Conservation (phyloP, 2,113 vertebrate species). For the Coryphaenoides rupestris region DNA sequence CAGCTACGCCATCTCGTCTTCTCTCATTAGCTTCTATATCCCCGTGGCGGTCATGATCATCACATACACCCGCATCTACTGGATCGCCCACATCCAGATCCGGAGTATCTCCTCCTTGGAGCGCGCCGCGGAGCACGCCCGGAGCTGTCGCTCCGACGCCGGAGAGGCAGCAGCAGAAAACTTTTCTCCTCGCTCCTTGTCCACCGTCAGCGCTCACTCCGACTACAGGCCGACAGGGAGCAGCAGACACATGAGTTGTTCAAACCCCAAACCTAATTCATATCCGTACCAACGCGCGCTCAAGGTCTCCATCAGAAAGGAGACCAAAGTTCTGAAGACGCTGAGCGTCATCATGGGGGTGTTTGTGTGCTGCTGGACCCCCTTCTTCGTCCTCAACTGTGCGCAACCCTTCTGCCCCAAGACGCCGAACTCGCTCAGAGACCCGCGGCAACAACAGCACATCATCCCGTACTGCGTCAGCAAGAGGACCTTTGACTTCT, state of each 20-base stretch:
- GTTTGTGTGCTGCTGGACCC: constrained; percentile 63
- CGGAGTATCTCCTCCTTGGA: constrained; percentile 56
- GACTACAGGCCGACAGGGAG: too few species aligned
- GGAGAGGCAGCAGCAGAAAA: constrained; percentile 26
- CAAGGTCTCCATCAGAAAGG: constrained; percentile 51
- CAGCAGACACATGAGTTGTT: neutral
- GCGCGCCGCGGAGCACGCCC: constrained; percentile 57
- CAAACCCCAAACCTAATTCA: neutral
- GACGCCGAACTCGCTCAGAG: constrained; percentile 17
- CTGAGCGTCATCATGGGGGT: constrained; percentile 63
- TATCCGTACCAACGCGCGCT: constrained; percentile 41
- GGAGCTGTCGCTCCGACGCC: constrained; percentile 41
- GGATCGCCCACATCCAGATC: constrained; percentile 61
- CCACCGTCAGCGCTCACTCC: constrained; percentile 1
- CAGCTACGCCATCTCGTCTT: constrained; percentile 62
- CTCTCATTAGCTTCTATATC: constrained; percentile 55
- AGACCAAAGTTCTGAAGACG: constrained; percentile 61
- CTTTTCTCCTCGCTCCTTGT: constrained; percentile 18
- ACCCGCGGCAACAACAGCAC: too few species aligned
- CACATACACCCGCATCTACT: constrained; percentile 62
- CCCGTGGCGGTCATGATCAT: constrained; percentile 58
- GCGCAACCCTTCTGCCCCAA: constrained; percentile 55
- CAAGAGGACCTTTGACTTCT: constrained; percentile 57
- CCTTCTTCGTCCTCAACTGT: constrained; percentile 61
- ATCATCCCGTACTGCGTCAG: constrained; percentile 49